phyloP scores from a whole-genome alignment of 2,888 invertebrate genomes.

The Heliconius ethilla region DNA sequence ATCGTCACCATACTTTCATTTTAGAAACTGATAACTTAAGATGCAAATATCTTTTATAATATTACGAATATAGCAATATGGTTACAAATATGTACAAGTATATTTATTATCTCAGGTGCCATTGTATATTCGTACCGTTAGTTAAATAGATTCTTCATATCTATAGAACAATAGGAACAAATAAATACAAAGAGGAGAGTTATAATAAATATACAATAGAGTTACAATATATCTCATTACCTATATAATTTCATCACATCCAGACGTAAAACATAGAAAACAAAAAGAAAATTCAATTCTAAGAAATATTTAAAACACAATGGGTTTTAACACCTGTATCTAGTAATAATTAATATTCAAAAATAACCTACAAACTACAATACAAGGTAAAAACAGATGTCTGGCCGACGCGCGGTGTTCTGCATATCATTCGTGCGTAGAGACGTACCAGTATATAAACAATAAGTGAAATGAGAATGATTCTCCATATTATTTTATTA shows the following conservation, averaged over 20 bases:
- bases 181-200: too few relatives aligned
- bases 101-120: too few relatives aligned
- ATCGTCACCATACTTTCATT: neutral
- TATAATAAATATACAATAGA: too few relatives aligned
- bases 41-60: neutral
- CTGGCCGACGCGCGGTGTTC: neutral
- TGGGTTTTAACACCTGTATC: neutral
- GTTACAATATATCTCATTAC: too few relatives aligned
- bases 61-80: neutral
- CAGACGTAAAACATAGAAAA: neutral
- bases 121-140: too few relatives aligned
- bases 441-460: neutral
- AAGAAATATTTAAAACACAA: neutral
- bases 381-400: slow-evolving; percentile 1
- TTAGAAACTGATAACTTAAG: neutral
- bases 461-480: neutral
- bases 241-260: too few relatives aligned
- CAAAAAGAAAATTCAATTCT: neutral
- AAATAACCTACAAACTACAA: slow-evolving; percentile 10
- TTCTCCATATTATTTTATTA: neutral
- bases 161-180: too few relatives aligned
- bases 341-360: neutral
- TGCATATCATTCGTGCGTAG: neutral
- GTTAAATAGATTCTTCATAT: too few relatives aligned
- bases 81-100: neutral